Base-by-base conservation (phyloP, 2,797 vertebrate genomes). In the Chelidonichthys spinosus region DNA sequence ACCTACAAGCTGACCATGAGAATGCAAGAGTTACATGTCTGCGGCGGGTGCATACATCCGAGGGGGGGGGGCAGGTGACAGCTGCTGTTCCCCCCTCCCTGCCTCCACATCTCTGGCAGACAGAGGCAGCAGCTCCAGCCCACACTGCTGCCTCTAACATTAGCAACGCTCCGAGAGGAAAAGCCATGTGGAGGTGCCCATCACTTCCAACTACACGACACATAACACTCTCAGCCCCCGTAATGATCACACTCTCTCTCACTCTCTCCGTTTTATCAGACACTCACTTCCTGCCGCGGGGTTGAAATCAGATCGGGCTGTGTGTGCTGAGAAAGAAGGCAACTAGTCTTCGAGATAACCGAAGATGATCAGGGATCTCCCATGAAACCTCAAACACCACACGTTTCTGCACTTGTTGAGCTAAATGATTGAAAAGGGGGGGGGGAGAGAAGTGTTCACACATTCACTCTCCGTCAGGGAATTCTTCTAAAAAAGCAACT, bases 181-280 rank as follows among this genome's bases (percentile, higher is more conserved):
- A 87, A 88, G 77, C 86, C 91, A 92, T 90, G 91, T 88, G 89
- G 89, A 85, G 89, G 79, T 87, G 80, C 82, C 75, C 76, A 85
- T 87, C 87, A 86, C 74, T 72, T 72, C 76, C 66, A 78, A 71
- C 85, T 54, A 42, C 71, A 62, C 62, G 72, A 68, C 67, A 76
- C 64, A 72, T 50, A 70, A 69, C 62, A 71, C 49, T 37, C 76
- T 72, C 67, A 56, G 60, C 74, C 78, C 70, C 78, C 53, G 6
- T 69, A 64, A 80, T 37, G 64, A 78, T 80, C 73, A 67, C 75
- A 33, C 79, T 78, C 61, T 70, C 77, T 49, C 69, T 72, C 64
- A 62, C 78, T 64, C 72, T 83, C 63, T 62, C 59, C 58, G 11
- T 59, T 74, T 3, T 63, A 37, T 65, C 73, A 15, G 63, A 61